Conservation (phyloP, 2,113 vertebrate species). For the Scalopus aquaticus region DNA sequence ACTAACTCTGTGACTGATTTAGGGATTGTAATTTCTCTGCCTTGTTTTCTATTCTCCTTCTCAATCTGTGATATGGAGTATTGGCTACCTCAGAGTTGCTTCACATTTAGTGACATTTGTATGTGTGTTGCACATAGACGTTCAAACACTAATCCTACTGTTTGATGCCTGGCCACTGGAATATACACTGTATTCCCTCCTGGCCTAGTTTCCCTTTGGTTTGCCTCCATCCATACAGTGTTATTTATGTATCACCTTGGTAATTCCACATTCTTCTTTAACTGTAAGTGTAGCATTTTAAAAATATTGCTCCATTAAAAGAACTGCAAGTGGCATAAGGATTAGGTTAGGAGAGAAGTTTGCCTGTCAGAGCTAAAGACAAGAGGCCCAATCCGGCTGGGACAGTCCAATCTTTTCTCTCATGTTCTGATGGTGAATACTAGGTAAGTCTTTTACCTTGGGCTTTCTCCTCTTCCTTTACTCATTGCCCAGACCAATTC, state of each 20-base stretch:
- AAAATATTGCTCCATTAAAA: not conserved
- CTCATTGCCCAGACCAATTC: not conserved
- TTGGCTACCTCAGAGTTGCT: not conserved
- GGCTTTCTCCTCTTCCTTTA: not conserved
- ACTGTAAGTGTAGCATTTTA: not conserved
- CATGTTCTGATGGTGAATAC: not conserved
- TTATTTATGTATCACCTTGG: not conserved
- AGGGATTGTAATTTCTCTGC: not conserved
- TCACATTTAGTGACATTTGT: not conserved
- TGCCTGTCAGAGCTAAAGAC: not conserved
- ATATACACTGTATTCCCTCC: not conserved
- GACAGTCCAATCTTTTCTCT: not conserved
- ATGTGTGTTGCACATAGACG: not conserved
- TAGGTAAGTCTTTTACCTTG: not conserved
- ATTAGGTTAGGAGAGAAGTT: not conserved
- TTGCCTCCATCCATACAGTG: not conserved
- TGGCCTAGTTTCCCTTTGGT: not conserved
- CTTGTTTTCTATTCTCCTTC: not conserved
- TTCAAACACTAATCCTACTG: too few relatives aligned
- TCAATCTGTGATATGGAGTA: not conserved
- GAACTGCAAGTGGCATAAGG: not conserved
- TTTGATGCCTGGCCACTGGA: not conserved
- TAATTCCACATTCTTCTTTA: not conserved
- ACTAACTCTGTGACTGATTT: not conserved
- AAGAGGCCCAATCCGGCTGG: not conserved